Evolutionary conservation across 92 coral and sea anemone species (phyloP), one percentile per base, ranked within the genome.

Genomic region (Heliopora coerulea): DNA sequence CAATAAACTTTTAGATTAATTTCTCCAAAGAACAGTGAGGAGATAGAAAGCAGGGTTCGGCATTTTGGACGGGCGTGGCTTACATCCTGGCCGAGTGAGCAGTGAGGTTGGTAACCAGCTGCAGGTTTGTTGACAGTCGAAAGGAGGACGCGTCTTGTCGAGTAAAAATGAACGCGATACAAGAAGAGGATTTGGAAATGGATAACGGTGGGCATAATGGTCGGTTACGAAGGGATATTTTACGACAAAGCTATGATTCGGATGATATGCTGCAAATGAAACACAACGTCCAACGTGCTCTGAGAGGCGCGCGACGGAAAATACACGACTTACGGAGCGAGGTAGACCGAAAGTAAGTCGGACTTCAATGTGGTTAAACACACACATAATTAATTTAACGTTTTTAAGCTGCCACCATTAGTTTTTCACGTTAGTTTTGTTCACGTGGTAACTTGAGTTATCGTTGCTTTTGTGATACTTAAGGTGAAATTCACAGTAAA

Each of bases 291-390:
- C 91, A 91, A 19, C 67, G 78, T 27, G 96, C 96, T 4, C 86
- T 95, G 91, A 89, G 90, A 59, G 99, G 86, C n/a, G 99, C 99
- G 14, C 76, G 96, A 27, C 86, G 91, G 54, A 83, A 88, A 52
- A 87, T 95, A 57, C 78, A 88, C 46, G 78, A 86, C 63, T 79
- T 95, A 41, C 93, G 99, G 32, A 83, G 80, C 44, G 99, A 95
- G 75, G 89, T 91, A 23, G 99, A 95, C 49, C 90, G 87, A 48
- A 95, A 89, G 96, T 89, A 73, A 79, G 44, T 32, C 3, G 56
- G 20, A n/a, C 52, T 49, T 8, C 37, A 26, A 42, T 41, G 32
- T 65, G 31, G 17, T 59, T 59, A 52, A 12, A 33, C 15, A 54
- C n/a, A 28, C 30, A 5, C 35, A 8, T 61, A 54, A 39, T 48